These are phyloP conservation scores for Leuciscus waleckii DNA, from an alignment of 2,797 vertebrate species.

Conservation along the genomic window DNA sequence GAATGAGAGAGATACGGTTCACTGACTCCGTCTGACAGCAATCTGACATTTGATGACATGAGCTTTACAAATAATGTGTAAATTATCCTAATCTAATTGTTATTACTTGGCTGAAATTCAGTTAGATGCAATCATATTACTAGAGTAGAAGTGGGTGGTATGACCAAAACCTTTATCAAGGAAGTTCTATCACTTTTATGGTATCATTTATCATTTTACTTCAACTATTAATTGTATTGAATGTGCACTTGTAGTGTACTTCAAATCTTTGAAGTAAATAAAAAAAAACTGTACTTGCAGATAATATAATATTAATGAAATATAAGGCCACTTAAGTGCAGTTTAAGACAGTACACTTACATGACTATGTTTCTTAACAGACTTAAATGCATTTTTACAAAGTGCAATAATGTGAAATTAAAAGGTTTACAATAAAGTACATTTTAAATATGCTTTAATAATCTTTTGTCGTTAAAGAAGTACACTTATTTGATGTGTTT, in stretches of 20 bases:
- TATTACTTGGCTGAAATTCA: background rate
- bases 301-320: background rate
- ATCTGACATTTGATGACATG: background rate
- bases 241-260: no score
- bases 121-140: background rate
- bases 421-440: background rate
- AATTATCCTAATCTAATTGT: background rate
- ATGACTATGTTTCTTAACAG: background rate
- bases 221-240: no score
- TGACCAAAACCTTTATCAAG: background rate
- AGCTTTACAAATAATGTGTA: background rate
- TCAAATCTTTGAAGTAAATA: no score
- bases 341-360: background rate
- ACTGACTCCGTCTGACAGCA: background rate
- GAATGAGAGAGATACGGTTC: slow-evolving; percentile 41
- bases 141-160: no score
- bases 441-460: background rate
- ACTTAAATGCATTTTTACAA: background rate
- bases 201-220: background rate
- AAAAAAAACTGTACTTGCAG: background rate
- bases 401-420: background rate
- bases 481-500: background rate
- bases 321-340: background rate
- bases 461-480: background rate
- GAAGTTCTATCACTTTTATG: background rate